Evolutionary conservation across 2,113 vertebrate genomes (phyloP).

Genomic region (Pseudorhombus dupliciocellatus): DNA sequence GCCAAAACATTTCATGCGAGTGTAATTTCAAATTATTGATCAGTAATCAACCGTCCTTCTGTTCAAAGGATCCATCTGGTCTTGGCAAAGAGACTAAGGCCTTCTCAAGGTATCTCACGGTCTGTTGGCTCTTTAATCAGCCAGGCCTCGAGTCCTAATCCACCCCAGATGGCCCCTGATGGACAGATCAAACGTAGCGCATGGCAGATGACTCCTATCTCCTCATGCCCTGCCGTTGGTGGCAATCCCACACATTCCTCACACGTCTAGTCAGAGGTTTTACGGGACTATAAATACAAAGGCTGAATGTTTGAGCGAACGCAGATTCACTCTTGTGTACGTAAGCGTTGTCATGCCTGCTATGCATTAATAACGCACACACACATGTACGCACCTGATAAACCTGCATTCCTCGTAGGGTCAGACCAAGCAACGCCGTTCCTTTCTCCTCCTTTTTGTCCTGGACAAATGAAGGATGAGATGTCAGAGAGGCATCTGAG

Average conservation of each 20-base stretch:
- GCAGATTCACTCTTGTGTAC: slow-evolving; percentile 41
- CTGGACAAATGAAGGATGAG: slow-evolving; percentile 77
- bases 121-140: slow-evolving; percentile 71
- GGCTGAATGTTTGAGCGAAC: slow-evolving; percentile 50
- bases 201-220: slow-evolving; percentile 69
- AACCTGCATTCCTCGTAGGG: slow-evolving; percentile 90
- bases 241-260: slow-evolving; percentile 77
- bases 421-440: slow-evolving; percentile 87
- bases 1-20: background rate
- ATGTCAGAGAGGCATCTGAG: slow-evolving; percentile 71
- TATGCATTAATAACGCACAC: slow-evolving; percentile 43
- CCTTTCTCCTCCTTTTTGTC: slow-evolving; percentile 89
- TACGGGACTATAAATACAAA: slow-evolving; percentile 31
- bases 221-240: slow-evolving; percentile 59
- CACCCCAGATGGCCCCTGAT: slow-evolving; percentile 71
- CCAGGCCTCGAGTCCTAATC: slow-evolving; percentile 72
- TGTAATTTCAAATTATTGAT: slow-evolving; percentile 24
- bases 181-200: slow-evolving; percentile 76
- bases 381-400: slow-evolving; percentile 85
- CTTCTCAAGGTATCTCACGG: slow-evolving; percentile 68
- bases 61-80: slow-evolving; percentile 57
- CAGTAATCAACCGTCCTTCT: slow-evolving; percentile 47
- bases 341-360: slow-evolving; percentile 24
- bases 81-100: slow-evolving; percentile 44
- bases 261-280: slow-evolving; percentile 55